Percentiles rank a stretch among this genome's conserved stretches.
Conservation (phyloP, 2,888 invertebrate species). For the Ganaspis brasiliensis region DNA sequence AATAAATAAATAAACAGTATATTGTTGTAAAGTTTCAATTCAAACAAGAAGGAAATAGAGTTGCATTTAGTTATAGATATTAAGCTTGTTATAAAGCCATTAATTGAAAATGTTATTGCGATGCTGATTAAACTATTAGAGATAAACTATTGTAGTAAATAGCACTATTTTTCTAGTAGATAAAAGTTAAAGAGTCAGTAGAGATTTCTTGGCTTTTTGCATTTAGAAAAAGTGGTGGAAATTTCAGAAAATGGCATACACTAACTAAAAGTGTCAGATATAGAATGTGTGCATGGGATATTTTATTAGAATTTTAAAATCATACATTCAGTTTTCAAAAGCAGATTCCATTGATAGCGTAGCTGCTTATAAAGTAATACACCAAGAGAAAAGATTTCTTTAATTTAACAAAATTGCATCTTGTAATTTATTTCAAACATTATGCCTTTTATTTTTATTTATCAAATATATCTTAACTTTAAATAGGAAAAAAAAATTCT, state of each 20-base stretch:
- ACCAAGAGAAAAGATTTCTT: too few relatives aligned
- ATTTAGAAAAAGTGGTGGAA: constrained; percentile 17
- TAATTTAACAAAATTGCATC: too few relatives aligned
- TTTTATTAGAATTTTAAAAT: background rate
- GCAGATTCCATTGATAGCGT: background rate
- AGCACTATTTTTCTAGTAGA: background rate
- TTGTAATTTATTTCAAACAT: too few relatives aligned
- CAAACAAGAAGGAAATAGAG: too few relatives aligned
- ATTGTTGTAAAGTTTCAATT: too few relatives aligned
- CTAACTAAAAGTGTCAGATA: constrained; percentile 35
- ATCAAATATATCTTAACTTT: too few relatives aligned
- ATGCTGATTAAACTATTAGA: background rate
- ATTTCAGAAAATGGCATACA: background rate
- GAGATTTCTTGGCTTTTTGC: background rate
- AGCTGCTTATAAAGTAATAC: background rate
- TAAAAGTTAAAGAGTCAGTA: background rate
- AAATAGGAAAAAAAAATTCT: too few relatives aligned
- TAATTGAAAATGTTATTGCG: background rate
- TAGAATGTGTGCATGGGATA: constrained; percentile 12
- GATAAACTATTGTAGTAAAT: too few relatives aligned
- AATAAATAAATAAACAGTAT: too few relatives aligned
- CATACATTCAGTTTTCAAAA: constrained; percentile 12
- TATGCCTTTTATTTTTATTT: too few relatives aligned
- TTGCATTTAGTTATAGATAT: background rate
- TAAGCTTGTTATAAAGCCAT: background rate